These are phyloP conservation scores for Orestias chungarensis DNA, from an alignment of 2,797 vertebrate genomes.

Conservation along the genomic window DNA sequence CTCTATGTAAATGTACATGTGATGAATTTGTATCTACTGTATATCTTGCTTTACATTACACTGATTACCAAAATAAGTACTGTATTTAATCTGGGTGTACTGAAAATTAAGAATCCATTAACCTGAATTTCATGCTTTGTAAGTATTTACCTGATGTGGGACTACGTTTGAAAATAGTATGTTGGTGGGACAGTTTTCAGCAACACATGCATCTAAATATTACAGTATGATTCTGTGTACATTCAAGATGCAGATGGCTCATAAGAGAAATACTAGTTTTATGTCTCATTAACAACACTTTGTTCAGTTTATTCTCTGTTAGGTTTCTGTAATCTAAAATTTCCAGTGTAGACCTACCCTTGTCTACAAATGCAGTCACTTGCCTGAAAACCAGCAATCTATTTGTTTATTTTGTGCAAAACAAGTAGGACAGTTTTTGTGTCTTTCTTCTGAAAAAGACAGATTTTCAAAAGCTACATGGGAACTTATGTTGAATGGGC, in stretches of 20 bases:
- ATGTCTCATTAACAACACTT: slow-evolving; percentile 37
- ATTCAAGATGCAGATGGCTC: not conserved
- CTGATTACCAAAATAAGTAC: slow-evolving; percentile 29
- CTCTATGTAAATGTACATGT: slow-evolving; percentile 8
- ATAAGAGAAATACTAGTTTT: slow-evolving; percentile 19
- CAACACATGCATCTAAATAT: not conserved
- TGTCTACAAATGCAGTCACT: slow-evolving; percentile 21
- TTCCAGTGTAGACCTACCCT: slow-evolving; percentile 5
- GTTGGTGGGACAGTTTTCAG: not conserved
- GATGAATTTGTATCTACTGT: slow-evolving; percentile 17
- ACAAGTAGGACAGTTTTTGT: not conserved
- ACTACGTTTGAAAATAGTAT: slow-evolving; percentile 17
- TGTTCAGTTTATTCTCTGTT: slow-evolving; percentile 27
- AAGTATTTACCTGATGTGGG: slow-evolving; percentile 54
- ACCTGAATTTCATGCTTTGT: slow-evolving; percentile 70
- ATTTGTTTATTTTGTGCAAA: slow-evolving; percentile 5
- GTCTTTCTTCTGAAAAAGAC: not conserved
- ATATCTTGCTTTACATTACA: slow-evolving; percentile 30
- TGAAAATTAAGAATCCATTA: slow-evolving; percentile 50
- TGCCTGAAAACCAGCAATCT: slow-evolving; percentile 4
- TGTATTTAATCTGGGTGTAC: slow-evolving; percentile 41
- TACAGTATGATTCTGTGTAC: not conserved
- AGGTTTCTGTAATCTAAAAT: slow-evolving; percentile 32
- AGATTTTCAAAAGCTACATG: slow-evolving; percentile 19
- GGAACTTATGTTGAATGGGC: slow-evolving; percentile 24